These are phyloP conservation scores for Tyto alba DNA, from an alignment of 2,113 vertebrate genomes.

Conservation along the genomic window DNA sequence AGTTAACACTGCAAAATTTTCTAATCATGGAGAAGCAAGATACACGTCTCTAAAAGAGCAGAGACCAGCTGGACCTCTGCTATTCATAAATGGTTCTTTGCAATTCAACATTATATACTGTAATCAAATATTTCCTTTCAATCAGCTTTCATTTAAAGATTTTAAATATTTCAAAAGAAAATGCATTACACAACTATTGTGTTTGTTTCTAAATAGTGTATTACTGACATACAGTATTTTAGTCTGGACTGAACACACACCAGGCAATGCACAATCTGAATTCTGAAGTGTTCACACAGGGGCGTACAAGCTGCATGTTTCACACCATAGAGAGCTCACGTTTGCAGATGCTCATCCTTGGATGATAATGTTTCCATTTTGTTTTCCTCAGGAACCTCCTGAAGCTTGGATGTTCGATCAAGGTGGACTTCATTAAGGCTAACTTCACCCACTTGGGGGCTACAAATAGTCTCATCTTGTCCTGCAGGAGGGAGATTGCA, in stretches of 20 bases:
- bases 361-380: conserved; percentile 13
- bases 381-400: conserved; percentile 5
- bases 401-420: conserved; percentile 1
- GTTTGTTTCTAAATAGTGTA: neutral
- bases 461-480: conserved; percentile 72
- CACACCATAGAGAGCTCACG: conserved; percentile 67
- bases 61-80: neutral
- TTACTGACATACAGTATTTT: neutral
- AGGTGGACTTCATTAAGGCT: neutral
- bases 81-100: neutral
- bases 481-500: conserved; percentile 18
- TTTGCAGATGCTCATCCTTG: conserved; percentile 67
- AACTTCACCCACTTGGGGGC: neutral
- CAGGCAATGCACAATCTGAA: neutral
- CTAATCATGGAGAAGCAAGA: neutral
- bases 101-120: neutral
- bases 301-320: neutral
- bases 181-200: neutral
- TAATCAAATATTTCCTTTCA: neutral
- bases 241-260: neutral
- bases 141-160: neutral
- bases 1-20: neutral
- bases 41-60: neutral
- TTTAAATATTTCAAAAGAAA: neutral
- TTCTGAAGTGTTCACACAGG: neutral